Percentiles rank a stretch among this genome's conserved stretches.
Evolutionary conservation across 2,797 vertebrate species (phyloP).

Genomic region (Pipistrellus pipistrellus): DNA sequence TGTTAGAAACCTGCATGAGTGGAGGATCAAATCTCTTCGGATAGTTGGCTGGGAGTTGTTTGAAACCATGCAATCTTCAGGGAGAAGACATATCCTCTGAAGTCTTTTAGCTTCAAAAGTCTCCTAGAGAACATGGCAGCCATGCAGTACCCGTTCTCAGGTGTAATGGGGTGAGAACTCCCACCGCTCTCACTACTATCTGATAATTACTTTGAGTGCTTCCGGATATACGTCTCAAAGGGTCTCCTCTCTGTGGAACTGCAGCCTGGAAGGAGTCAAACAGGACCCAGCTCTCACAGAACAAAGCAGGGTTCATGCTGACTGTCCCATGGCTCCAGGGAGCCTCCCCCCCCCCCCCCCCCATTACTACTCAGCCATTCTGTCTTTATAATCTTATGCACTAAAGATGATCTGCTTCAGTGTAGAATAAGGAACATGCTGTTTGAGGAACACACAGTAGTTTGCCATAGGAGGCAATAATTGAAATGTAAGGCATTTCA

Average conservation of each 20-base stretch:
- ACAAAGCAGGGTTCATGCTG: neutral
- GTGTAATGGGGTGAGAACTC: neutral
- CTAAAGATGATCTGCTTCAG: neutral
- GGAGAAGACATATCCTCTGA: neutral
- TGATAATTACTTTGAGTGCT: neutral
- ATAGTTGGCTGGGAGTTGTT: neutral
- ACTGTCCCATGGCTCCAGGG: fast-evolving
- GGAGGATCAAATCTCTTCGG: neutral
- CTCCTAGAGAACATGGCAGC: fast-evolving
- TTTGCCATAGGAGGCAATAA: neutral
- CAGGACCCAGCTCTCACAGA: neutral
- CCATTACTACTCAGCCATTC: neutral
- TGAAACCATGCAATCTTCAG: neutral
- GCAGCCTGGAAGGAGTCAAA: neutral
- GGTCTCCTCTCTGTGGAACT: neutral
- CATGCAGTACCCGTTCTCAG: neutral
- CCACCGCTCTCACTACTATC: neutral
- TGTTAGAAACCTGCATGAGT: neutral
- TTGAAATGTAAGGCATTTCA: neutral
- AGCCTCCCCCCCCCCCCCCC: neutral
- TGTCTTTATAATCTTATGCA: neutral
- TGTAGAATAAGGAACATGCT: neutral
- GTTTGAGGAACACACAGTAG: neutral
- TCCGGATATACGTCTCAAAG: neutral
- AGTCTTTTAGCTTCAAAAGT: neutral